Evolutionary conservation across 2,113 vertebrate genomes (phyloP).

Genomic region (Saimiri boliviensis): DNA sequence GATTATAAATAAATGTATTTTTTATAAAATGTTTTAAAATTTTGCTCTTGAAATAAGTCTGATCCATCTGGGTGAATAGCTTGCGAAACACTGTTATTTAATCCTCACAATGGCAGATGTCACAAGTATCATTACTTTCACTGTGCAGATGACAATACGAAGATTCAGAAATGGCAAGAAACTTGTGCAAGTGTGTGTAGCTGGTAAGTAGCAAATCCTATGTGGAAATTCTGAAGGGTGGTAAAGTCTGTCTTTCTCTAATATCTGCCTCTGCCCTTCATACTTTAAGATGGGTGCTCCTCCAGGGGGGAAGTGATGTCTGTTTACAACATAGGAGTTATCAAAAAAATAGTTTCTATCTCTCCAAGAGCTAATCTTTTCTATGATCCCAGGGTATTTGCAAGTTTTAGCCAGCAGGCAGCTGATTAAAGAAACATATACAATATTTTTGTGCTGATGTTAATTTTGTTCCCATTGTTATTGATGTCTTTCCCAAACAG

Average conservation of each 20-base stretch:
- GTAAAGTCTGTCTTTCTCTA: background rate
- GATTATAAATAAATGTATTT: background rate
- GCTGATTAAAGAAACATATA: background rate
- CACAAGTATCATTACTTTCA: background rate
- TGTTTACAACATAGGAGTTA: background rate
- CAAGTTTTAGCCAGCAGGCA: background rate
- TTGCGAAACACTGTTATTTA: background rate
- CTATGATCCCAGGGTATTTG: background rate
- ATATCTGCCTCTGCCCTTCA: background rate
- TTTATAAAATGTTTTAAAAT: background rate
- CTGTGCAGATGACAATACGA: background rate
- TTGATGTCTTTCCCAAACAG: background rate
- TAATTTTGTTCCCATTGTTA: background rate
- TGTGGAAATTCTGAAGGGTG: background rate
- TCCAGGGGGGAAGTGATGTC: background rate
- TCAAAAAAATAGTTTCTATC: background rate
- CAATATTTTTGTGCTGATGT: background rate
- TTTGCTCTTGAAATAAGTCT: constrained; percentile 10
- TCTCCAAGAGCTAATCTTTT: background rate
- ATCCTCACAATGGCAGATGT: background rate
- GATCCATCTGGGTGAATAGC: background rate
- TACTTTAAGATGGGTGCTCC: background rate
- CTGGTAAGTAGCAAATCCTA: background rate
- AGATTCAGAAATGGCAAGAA: background rate
- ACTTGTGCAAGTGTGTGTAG: background rate